Evolutionary conservation across 2,797 vertebrate species (phyloP), one percentile per base, ranked within the genome.

Genomic region (Sebastes iracundus): DNA sequence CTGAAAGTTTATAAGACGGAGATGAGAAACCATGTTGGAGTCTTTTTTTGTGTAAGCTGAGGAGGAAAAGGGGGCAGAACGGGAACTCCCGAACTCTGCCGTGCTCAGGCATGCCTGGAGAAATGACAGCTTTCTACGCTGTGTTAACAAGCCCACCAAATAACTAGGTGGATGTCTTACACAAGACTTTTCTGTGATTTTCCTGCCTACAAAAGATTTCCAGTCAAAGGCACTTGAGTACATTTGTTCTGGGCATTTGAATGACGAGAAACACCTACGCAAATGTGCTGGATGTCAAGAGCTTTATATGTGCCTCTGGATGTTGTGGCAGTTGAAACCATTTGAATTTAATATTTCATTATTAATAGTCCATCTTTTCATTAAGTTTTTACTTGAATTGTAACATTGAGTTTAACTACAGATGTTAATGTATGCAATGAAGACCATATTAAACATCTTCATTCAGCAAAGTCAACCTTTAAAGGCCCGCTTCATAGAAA

Each of bases 131-230:
- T 88, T 79, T 87, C 60, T 62, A 33, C 6, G 8, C 35, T 84
- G 79, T 83, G 87, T 93, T 90, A 91, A 94, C 92, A 93, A 94
- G 86, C 78, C 81, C 79, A 83, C 73, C 88, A 87, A 91, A 93
- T 90, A 55, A 91, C 70, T 75, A 87, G 90, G 86, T 93, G 67
- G 27, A 78, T 81, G 63, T 86, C 76, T 88, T 72, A 87, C 86
- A 87, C 90, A 88, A 86, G 72, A 84, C 79, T 68, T 64, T 80
- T 83, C 85, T 87, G 80, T 86, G 75, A 88, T 82, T 88, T 86
- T 75, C 66, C 75, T 77, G 28, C 55, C 22, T 42, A 65, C 61
- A 61, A 49, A 85, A 86, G 32, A 61, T 53, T 88, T 78, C 65
- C 59, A 77, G 63, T 70, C n/a, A 70, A 61, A 70, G 61, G 60